Evolutionary conservation across 1,140 invertebrate species (phyloP).

Genomic region (Daktulosphaira vitifoliae): DNA sequence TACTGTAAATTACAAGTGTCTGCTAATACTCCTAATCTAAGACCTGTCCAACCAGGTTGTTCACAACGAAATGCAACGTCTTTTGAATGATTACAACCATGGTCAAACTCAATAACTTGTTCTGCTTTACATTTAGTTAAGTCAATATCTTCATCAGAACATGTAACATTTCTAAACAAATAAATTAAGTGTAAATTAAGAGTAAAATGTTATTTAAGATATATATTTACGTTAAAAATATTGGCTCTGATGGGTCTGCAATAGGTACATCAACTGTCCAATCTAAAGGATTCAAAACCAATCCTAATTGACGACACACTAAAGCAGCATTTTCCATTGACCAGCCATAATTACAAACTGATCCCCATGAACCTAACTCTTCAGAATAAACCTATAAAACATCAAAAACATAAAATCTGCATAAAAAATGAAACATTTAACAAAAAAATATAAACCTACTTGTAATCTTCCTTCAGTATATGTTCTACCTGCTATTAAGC

Average conservation of each 20-base stretch:
- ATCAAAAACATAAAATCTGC: not conserved
- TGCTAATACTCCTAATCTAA: slow-evolving; percentile 78
- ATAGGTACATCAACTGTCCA: slow-evolving; percentile 77
- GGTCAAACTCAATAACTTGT: slow-evolving; percentile 64
- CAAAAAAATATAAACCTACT: slow-evolving; percentile 44
- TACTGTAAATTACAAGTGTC: slow-evolving; percentile 79
- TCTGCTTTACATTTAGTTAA: slow-evolving; percentile 80
- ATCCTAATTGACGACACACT: slow-evolving; percentile 90
- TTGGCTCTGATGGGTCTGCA: slow-evolving; percentile 65
- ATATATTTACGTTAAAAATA: slow-evolving; percentile 52
- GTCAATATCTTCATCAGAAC: slow-evolving; percentile 85
- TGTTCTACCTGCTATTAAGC: slow-evolving; percentile 65
- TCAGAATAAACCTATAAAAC: slow-evolving; percentile 38
- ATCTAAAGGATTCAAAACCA: slow-evolving; percentile 84
- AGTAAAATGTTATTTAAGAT: not conserved
- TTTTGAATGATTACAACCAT: slow-evolving; percentile 77
- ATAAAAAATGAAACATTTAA: slow-evolving; percentile 3
- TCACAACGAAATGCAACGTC: slow-evolving; percentile 85
- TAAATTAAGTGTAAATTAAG: not conserved
- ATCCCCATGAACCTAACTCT: slow-evolving; percentile 76
- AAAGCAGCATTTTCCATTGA: slow-evolving; percentile 82
- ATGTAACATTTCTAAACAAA: slow-evolving; percentile 66
- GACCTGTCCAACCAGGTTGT: slow-evolving; percentile 83
- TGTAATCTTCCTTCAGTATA: slow-evolving; percentile 70
- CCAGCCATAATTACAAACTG: slow-evolving; percentile 95